Percentiles rank a stretch among this genome's conserved stretches.
Conservation (phyloP, 2,797 vertebrate species). For the Rhinatrema bivittatum region DNA sequence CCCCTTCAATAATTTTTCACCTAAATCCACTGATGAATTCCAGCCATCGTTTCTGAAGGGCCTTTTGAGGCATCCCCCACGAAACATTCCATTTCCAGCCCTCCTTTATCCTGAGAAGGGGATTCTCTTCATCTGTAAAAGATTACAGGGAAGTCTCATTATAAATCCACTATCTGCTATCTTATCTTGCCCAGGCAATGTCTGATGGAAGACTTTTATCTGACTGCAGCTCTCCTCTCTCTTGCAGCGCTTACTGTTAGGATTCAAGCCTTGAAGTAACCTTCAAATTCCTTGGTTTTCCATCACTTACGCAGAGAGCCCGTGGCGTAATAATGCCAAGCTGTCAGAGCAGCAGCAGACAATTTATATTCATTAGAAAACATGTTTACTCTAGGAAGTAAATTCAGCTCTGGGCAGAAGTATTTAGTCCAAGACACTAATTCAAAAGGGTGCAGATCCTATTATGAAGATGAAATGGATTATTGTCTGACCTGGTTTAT, state of each 20-base stretch:
- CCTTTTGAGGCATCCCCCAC: not conserved
- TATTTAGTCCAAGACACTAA: slow-evolving; percentile 10
- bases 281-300: slow-evolving; percentile 1
- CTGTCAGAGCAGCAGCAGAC: slow-evolving; percentile 17
- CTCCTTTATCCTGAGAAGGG: not conserved
- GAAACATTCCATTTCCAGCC: not conserved
- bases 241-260: slow-evolving; percentile 5
- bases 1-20: no score
- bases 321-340: not conserved
- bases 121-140: not conserved
- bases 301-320: no score
- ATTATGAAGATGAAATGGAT: no score
- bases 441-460: not conserved
- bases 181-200: not conserved
- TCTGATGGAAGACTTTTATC: slow-evolving; percentile 5
- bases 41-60: not conserved
- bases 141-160: slow-evolving; percentile 30
- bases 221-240: slow-evolving; percentile 11
- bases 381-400: slow-evolving; percentile 10
- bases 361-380: no score
- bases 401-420: not conserved
- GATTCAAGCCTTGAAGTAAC: slow-evolving; percentile 8
- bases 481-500: no score
- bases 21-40: slow-evolving; percentile 5
- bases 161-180: slow-evolving; percentile 13